A percentile compares a stretch with the other conserved stretches of the same genome.
Evolutionary conservation across 2,113 vertebrate genomes (phyloP).

Genomic region (Malurus cyaneus): DNA sequence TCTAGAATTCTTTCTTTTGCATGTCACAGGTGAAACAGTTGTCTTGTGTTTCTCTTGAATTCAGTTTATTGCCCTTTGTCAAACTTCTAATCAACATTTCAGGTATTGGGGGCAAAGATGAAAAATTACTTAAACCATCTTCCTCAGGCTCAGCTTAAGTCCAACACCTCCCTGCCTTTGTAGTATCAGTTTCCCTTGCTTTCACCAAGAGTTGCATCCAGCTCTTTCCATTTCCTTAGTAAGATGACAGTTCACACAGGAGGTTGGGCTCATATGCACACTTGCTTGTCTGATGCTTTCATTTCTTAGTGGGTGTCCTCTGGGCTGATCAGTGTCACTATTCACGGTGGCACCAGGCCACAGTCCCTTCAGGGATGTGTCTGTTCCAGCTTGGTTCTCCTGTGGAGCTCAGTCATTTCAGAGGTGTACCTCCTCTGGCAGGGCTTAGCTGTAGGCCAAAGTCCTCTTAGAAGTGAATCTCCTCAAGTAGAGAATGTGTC

Average conservation of each 20-base stretch:
- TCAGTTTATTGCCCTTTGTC: background rate
- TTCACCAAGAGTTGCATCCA: background rate
- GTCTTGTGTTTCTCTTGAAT: background rate
- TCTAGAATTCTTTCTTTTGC: background rate
- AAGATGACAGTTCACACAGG: background rate
- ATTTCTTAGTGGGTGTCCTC: background rate
- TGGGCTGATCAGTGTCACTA: background rate
- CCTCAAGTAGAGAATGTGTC: background rate
- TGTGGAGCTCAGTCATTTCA: background rate
- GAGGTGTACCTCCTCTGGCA: background rate
- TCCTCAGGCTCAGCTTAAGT: background rate
- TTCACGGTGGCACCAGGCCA: background rate
- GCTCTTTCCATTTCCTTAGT: background rate
- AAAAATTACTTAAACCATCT: background rate
- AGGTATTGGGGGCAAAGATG: background rate
- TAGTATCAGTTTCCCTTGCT: background rate
- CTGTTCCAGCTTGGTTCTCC: background rate
- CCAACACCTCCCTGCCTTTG: background rate
- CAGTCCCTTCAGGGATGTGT: background rate
- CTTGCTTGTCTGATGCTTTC: background rate
- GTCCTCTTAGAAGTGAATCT: background rate
- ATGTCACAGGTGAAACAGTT: background rate
- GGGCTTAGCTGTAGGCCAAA: background rate
- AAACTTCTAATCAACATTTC: background rate
- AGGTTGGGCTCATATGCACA: background rate